A percentile compares a stretch with the other conserved stretches of the same genome.
These are phyloP conservation scores for Phenganax stokvisi DNA, from an alignment of 92 coral and sea anemone species.

Conservation along the genomic window DNA sequence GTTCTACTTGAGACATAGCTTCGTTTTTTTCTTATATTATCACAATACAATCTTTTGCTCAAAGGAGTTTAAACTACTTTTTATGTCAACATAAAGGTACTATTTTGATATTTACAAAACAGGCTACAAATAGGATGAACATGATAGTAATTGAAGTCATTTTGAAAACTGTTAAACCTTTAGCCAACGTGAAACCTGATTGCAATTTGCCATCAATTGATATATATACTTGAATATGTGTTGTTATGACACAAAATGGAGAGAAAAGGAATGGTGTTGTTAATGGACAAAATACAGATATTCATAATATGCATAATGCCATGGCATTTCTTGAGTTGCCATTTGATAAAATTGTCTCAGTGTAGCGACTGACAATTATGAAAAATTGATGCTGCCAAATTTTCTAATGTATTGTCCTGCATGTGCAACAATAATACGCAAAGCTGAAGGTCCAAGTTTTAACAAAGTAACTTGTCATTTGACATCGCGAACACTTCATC, in stretches of 20 bases:
- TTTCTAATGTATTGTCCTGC: not conserved
- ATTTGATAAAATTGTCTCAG: not conserved
- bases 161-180: not conserved
- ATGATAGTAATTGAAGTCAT: not conserved
- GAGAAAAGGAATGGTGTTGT: not conserved
- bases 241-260: constrained; percentile 17
- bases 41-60: no score
- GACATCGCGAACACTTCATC: not conserved
- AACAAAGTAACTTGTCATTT: constrained; percentile 2
- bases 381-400: not conserved
- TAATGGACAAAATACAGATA: not conserved
- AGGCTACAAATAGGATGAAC: not conserved
- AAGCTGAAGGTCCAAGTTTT: constrained; percentile 9
- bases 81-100: not conserved
- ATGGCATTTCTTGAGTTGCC: not conserved
- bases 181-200: not conserved
- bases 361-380: not conserved
- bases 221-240: constrained; percentile 2
- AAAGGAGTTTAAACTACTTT: no score
- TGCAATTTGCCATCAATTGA: not conserved
- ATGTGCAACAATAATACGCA: constrained; percentile 15
- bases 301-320: not conserved
- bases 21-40: no score
- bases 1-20: not conserved
- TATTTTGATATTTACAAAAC: not conserved